phyloP scores from a whole-genome alignment of 2,797 vertebrate species.

The Fratercula arctica region DNA sequence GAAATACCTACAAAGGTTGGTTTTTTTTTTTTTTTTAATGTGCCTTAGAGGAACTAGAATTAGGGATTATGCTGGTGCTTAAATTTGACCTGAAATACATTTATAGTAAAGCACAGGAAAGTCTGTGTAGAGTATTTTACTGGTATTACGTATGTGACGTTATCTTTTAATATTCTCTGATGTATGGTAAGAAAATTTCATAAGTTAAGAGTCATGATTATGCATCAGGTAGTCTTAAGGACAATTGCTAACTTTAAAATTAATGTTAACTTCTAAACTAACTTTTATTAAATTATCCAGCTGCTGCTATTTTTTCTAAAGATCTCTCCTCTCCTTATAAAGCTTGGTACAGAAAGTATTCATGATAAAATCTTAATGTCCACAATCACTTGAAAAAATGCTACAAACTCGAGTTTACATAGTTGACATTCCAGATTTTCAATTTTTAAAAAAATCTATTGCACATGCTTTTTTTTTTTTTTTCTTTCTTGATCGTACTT shows the following conservation, averaged over 20 bases:
- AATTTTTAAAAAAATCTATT: not conserved
- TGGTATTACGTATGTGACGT: not conserved
- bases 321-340: not conserved
- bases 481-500: not conserved
- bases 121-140: not conserved
- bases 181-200: not conserved
- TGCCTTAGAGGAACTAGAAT: not conserved
- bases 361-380: not conserved
- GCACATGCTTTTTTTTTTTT: not conserved
- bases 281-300: not conserved
- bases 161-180: constrained; percentile 25
- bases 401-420: not conserved
- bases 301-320: not conserved
- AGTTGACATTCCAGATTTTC: not conserved
- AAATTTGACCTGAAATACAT: not conserved
- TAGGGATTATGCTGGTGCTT: not conserved
- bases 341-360: not conserved
- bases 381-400: not conserved
- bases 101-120: not conserved
- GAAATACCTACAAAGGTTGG: not conserved
- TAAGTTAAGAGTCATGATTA: constrained; percentile 10
- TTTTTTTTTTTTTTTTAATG: not conserved
- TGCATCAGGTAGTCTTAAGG: not conserved
- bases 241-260: constrained; percentile 2
- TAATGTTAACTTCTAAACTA: not conserved